Conservation (phyloP, 2,888 invertebrate species). For the Lypha dubia region DNA sequence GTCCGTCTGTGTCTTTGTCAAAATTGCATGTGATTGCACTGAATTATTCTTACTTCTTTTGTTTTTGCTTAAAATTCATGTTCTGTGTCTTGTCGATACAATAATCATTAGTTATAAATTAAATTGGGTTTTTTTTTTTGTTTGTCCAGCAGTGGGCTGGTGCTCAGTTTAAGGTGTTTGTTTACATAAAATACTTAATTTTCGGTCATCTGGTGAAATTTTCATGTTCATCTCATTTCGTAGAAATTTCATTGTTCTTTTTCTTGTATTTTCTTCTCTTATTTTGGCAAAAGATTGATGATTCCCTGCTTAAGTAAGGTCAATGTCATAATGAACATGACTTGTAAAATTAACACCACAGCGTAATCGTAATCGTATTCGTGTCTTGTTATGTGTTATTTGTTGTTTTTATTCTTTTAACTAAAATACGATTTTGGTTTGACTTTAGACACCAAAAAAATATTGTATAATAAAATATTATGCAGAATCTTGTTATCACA, state of each 20-base stretch:
- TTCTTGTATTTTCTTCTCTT: neutral
- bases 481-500: constrained; percentile 41
- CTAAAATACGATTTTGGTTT: constrained; percentile 23
- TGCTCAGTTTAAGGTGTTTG: constrained; percentile 66
- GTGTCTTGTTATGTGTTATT: neutral
- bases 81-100: constrained; percentile 32
- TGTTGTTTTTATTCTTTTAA: constrained; percentile 7
- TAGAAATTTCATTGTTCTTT: constrained; percentile 22
- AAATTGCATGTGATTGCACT: neutral
- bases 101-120: constrained; percentile 67
- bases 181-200: constrained; percentile 64
- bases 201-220: constrained; percentile 44
- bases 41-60: neutral
- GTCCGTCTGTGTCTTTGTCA: neutral
- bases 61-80: neutral
- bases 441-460: constrained; percentile 16
- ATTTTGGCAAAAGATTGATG: constrained; percentile 62
- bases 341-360: constrained; percentile 63
- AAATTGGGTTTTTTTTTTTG: neutral
- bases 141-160: constrained; percentile 32
- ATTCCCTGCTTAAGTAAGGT: constrained; percentile 70
- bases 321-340: constrained; percentile 72
- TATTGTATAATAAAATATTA: constrained; percentile 22
- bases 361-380: constrained; percentile 6
- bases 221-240: constrained; percentile 55